Base-by-base conservation (phyloP, 1,140 invertebrate genomes). In the Bombus terrestris region DNA sequence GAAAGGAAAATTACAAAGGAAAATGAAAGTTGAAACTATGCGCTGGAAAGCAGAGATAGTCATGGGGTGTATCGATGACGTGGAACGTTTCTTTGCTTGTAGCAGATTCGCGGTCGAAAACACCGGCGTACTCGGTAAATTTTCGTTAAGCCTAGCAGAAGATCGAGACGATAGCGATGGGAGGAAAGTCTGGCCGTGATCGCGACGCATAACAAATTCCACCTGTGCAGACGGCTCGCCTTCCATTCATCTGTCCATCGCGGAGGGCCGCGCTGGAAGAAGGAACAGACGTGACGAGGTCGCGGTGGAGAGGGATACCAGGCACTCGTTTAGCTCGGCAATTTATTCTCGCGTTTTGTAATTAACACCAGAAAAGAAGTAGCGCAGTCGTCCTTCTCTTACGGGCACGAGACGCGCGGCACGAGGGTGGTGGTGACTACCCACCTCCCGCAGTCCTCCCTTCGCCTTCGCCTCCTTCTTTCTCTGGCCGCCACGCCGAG, bases 281-380 rank as follows among this genome's bases (percentile, higher is more conserved):
- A 43, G 41, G 76, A 86, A 80, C 62, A 89, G 86, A 89, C 81
- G 86, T 83, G 83, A 85, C 86, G 86, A 84, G 85, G 64, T 22
- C 78, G 78, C 66, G 64, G 1, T 76, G 73, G 18, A 81, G 75
- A 83, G 69, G 66, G 66, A 87, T 79, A 78, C 76, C 82, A 69
- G 78, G 32, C 86, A 83, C 90, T 92, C 91, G 91, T 94, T 93
- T 93, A 89, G 90, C 85, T 81, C 81, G 85, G 92, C 93, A 94
- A 94, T 94, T 94, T 94, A 93, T 95, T 93, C 93, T 93, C 93
- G 92, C 92, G 90, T 94, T 94, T 93, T 92, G 93, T 93, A 94
- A 95, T 95, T 95, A 94, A 94, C 92, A 92, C 93, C 87, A 87
- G 86, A 88, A 90, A 92, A 92, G 92, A 92, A 93, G 92, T 92